A percentile compares a stretch with the other conserved stretches of the same genome.
phyloP scores from a whole-genome alignment of 2,797 vertebrate species.

The Melanotaenia boesemani region DNA sequence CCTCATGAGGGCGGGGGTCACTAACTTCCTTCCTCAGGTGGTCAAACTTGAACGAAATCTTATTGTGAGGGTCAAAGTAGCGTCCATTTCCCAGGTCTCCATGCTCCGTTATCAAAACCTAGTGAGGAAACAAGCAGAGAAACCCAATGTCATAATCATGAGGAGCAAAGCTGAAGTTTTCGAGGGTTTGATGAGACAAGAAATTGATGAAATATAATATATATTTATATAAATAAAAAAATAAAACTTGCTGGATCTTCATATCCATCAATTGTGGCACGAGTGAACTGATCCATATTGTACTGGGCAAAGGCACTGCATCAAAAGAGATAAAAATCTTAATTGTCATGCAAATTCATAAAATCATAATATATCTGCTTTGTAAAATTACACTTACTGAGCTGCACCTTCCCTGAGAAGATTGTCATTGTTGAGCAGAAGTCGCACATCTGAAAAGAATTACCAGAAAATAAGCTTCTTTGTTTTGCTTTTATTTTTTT shows the following conservation, averaged over 20 bases:
- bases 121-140: conserved; percentile 15
- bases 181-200: neutral
- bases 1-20: conserved; percentile 88
- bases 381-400: conserved; percentile 84
- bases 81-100: conserved; percentile 93
- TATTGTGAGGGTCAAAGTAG: conserved; percentile 95
- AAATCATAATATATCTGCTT: neutral
- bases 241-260: conserved; percentile 87
- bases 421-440: conserved; percentile 96
- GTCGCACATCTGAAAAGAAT: conserved; percentile 89
- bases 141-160: conserved; percentile 3
- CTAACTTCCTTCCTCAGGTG: conserved; percentile 95
- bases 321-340: conserved; percentile 30
- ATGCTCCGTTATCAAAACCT: conserved; percentile 97
- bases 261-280: conserved; percentile 91
- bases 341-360: conserved; percentile 1
- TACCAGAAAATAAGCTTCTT: neutral
- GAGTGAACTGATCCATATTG: conserved; percentile 97
- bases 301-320: conserved; percentile 95
- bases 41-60: conserved; percentile 95
- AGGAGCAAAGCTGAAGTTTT: neutral
- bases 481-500: neutral
- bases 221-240: neutral
- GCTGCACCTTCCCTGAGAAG: conserved; percentile 96
- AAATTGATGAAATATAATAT: neutral